These are phyloP conservation scores for Amblyopsis rosae DNA, from an alignment of 2,113 vertebrate species.

Conservation along the genomic window DNA sequence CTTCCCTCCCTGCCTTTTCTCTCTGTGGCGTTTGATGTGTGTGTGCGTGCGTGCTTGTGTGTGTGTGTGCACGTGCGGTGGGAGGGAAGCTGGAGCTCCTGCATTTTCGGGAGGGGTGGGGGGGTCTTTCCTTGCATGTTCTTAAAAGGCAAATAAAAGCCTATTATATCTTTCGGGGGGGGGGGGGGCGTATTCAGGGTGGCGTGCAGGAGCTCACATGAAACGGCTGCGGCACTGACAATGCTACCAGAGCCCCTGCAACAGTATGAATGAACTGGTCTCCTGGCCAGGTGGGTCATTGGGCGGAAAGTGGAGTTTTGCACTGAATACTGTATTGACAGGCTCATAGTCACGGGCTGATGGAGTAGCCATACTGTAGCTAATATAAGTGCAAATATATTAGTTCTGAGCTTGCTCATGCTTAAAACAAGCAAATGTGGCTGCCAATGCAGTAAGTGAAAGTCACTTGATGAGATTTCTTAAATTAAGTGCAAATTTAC, in stretches of 20 bases:
- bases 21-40: neutral
- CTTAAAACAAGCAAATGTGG: no score
- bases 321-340: neutral
- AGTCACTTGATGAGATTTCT: no score
- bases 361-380: no score
- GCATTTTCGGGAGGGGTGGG: conserved; percentile 21
- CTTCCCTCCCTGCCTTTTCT: neutral
- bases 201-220: conserved; percentile 55
- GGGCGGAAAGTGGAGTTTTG: neutral
- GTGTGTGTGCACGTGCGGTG: conserved; percentile 8
- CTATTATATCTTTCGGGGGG: conserved; percentile 68
- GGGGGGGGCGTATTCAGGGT: conserved; percentile 69
- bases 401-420: no score
- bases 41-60: conserved; percentile 2
- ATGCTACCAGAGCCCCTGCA: conserved; percentile 30
- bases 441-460: no score
- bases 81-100: conserved; percentile 33
- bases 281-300: no score
- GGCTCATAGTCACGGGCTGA: neutral
- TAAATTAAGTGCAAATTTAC: no score
- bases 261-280: conserved; percentile 52
- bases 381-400: no score
- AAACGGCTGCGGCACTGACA: conserved; percentile 18
- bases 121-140: conserved; percentile 46
- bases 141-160: conserved; percentile 70